These are phyloP conservation scores for Myotis findleyi DNA, from an alignment of 2,797 vertebrate genomes.

Conservation along the genomic window DNA sequence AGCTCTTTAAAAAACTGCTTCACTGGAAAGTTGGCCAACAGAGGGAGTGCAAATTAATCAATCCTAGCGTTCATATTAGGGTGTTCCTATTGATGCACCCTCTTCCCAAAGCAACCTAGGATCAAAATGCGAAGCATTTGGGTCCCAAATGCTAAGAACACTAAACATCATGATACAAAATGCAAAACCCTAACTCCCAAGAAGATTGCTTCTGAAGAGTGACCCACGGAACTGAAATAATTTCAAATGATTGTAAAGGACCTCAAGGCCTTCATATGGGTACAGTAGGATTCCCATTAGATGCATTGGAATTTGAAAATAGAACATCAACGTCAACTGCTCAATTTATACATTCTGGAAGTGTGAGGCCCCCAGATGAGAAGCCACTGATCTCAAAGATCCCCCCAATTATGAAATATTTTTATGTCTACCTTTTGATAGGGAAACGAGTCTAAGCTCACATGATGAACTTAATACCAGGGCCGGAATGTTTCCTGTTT, in stretches of 20 bases:
- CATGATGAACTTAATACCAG: neutral
- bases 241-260: slow-evolving; percentile 1
- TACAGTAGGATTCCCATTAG: neutral
- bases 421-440: slow-evolving; percentile 13
- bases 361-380: neutral
- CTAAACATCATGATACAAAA: slow-evolving; percentile 22
- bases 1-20: neutral
- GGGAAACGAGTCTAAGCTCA: neutral
- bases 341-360: neutral
- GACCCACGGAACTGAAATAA: neutral
- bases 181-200: neutral
- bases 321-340: neutral
- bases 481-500: slow-evolving; percentile 15
- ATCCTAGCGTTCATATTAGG: neutral
- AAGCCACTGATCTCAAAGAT: neutral
- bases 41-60: neutral
- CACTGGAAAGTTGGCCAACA: slow-evolving; percentile 20
- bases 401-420: neutral
- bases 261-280: neutral
- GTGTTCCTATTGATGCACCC: neutral
- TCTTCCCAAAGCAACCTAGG: neutral
- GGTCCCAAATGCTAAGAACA: slow-evolving; percentile 54
- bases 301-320: slow-evolving; percentile 39
- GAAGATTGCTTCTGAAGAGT: neutral
- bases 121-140: neutral